These are phyloP conservation scores for Tetheella fluctuosa DNA, from an alignment of 2,888 invertebrate species.

Conservation along the genomic window DNA sequence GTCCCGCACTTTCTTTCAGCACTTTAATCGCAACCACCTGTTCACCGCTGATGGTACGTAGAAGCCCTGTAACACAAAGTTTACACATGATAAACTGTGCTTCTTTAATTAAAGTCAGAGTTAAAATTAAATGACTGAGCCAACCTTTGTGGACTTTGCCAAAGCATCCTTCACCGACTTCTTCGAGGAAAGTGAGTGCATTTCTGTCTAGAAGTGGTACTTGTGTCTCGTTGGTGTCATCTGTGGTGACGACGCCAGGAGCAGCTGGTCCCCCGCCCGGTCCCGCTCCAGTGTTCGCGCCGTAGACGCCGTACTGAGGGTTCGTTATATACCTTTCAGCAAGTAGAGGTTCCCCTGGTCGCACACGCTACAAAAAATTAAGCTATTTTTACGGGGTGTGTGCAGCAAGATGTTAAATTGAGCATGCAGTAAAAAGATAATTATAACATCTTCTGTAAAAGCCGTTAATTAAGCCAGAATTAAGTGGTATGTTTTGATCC, in stretches of 20 bases:
- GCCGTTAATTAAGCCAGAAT: conserved; percentile 6
- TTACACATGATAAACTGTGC: neutral
- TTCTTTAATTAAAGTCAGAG: neutral
- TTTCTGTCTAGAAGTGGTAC: conserved; percentile 87
- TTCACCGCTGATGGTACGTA: conserved; percentile 62
- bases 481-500: conserved; percentile 14
- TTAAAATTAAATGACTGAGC: neutral
- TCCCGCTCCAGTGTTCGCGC: conserved; percentile 53
- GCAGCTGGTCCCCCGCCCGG: conserved; percentile 36
- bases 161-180: conserved; percentile 94
- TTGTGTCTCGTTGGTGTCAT: conserved; percentile 61
- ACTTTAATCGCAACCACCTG: conserved; percentile 90
- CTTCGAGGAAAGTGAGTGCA: conserved; percentile 88
- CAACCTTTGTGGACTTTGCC: conserved; percentile 95
- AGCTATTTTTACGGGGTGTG: conserved; percentile 30
- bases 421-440: conserved; percentile 4
- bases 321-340: conserved; percentile 90
- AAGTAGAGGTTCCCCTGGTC: conserved; percentile 85
- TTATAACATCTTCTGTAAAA: neutral
- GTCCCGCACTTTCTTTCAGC: conserved; percentile 89
- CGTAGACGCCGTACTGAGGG: conserved; percentile 88
- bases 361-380: conserved; percentile 75
- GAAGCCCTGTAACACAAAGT: conserved; percentile 53
- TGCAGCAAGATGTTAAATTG: conserved; percentile 31
- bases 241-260: conserved; percentile 41